phyloP scores from a whole-genome alignment of 2,888 invertebrate species.

The Stramonita haemastoma region DNA sequence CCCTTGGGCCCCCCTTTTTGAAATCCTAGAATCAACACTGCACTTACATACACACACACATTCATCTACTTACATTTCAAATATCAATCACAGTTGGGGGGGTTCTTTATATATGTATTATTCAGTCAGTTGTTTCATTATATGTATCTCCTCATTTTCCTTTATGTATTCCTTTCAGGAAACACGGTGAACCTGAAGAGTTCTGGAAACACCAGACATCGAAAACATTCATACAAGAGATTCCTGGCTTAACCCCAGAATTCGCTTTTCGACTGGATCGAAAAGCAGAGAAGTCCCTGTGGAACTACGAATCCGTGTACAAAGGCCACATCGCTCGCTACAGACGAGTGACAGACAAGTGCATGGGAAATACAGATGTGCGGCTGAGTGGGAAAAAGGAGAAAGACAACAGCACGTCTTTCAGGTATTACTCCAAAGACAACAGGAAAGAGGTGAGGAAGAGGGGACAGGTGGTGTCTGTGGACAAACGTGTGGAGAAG shows the following conservation, averaged over 20 bases:
- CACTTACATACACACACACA: no score
- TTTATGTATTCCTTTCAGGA: constrained; percentile 46
- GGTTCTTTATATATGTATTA: no score
- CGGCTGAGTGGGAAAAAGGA: constrained; percentile 49
- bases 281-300: constrained; percentile 70
- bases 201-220: constrained; percentile 40
- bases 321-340: constrained; percentile 72
- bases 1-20: no score
- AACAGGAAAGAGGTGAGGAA: constrained; percentile 28
- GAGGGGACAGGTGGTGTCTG: constrained; percentile 14
- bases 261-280: constrained; percentile 73
- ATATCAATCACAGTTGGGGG: no score
- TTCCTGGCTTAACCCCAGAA: constrained; percentile 62
- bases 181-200: constrained; percentile 6
- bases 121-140: neutral
- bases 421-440: constrained; percentile 65
- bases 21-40: no score
- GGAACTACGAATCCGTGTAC: constrained; percentile 73
- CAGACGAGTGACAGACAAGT: constrained; percentile 38
- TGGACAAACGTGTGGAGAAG: neutral
- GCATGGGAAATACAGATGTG: constrained; percentile 45
- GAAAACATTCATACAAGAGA: constrained; percentile 70
- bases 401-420: constrained; percentile 38
- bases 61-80: no score
- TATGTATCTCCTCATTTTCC: neutral